Conservation (phyloP, 2,113 vertebrate species). For the Aptenodytes forsteri region DNA sequence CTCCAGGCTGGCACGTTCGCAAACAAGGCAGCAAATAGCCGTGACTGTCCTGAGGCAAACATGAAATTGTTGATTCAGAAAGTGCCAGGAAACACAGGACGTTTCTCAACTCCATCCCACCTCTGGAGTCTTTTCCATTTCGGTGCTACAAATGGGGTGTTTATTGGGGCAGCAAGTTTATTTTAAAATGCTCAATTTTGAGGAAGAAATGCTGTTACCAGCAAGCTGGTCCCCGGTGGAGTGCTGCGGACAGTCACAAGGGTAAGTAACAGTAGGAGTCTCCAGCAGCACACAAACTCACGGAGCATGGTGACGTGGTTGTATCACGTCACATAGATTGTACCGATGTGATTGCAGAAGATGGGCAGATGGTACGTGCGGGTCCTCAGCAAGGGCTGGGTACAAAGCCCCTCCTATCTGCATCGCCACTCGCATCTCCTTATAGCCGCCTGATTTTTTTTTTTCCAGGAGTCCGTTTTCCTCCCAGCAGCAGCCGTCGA, state of each 20-base stretch:
- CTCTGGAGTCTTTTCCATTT: neutral
- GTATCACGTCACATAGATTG: accelerated
- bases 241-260: neutral
- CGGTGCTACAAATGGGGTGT: too few relatives aligned
- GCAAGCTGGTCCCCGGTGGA: neutral
- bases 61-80: neutral
- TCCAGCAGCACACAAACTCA: neutral
- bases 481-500: neutral
- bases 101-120: neutral
- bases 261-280: neutral
- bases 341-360: neutral
- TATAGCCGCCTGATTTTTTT: neutral
- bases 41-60: neutral
- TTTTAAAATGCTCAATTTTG: neutral
- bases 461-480: neutral
- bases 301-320: accelerated
- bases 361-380: neutral
- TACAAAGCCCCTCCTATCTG: neutral
- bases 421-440: neutral
- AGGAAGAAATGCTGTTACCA: neutral
- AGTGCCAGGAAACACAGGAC: neutral
- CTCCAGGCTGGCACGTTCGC: neutral
- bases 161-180: neutral
- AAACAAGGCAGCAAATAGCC: neutral
- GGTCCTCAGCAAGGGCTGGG: neutral